A percentile compares a stretch with the other conserved stretches of the same genome.
Conservation (phyloP, 2,888 invertebrate genomes). For the Marronus borbonicus region DNA sequence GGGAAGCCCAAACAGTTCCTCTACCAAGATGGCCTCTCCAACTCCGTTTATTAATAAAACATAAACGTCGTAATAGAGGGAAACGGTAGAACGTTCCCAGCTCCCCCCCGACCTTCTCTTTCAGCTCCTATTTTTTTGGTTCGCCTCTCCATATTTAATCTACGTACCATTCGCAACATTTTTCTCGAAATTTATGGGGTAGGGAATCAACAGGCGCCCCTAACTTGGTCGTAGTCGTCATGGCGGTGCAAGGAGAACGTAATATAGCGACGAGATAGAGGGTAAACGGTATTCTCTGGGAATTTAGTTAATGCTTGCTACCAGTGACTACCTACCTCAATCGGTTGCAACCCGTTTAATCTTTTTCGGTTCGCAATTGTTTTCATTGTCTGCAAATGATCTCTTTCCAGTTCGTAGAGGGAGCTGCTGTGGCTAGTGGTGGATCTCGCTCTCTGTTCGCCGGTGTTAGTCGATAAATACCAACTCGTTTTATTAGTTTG, state of each 20-base stretch:
- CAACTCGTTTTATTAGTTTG: no score
- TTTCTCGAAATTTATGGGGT: conserved; percentile 32
- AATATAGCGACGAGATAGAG: not conserved
- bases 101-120: not conserved
- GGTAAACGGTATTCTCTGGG: not conserved
- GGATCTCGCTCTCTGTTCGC: no score
- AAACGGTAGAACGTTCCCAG: not conserved
- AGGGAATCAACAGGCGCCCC: conserved; percentile 32
- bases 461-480: no score
- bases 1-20: not conserved
- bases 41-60: not conserved
- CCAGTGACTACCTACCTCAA: not conserved
- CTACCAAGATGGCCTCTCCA: not conserved
- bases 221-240: not conserved
- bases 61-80: not conserved
- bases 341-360: not conserved
- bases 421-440: not conserved
- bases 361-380: conserved; percentile 27
- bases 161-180: not conserved
- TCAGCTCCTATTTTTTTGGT: not conserved
- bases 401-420: not conserved
- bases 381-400: conserved; percentile 32
- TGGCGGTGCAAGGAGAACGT: not conserved
- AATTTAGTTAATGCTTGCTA: conserved; percentile 1
- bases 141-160: not conserved